Conservation (phyloP, 2,113 vertebrate genomes). For the Mixornis gularis region DNA sequence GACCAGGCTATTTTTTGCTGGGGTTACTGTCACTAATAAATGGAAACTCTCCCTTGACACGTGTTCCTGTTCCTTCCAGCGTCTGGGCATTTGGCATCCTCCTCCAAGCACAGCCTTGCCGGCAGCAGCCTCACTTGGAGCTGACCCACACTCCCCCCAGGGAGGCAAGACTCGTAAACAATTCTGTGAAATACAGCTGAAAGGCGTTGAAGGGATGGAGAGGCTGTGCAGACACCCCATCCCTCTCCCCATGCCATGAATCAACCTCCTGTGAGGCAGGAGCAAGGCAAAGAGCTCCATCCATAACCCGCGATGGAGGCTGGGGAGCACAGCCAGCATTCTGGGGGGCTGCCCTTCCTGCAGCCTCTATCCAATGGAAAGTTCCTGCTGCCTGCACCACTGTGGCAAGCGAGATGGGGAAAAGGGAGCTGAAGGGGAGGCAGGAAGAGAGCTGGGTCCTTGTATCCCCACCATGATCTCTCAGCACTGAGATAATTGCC, state of each 20-base stretch:
- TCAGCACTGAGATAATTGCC: slow-evolving; percentile 44
- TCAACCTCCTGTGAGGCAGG: background rate
- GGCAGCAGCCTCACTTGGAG: background rate
- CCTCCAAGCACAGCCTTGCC: rapidly evolving
- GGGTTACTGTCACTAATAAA: slow-evolving; percentile 37
- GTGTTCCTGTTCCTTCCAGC: background rate
- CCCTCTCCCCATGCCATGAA: background rate
- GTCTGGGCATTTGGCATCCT: background rate
- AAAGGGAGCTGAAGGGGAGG: background rate
- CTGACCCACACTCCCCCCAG: background rate
- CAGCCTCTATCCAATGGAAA: rapidly evolving
- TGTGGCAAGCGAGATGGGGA: rapidly evolving
- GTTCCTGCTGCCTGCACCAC: background rate
- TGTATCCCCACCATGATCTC: background rate
- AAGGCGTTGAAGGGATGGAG: background rate
- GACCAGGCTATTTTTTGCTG: slow-evolving; percentile 12
- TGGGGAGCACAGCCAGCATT: background rate
- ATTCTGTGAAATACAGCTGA: background rate
- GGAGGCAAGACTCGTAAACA: background rate
- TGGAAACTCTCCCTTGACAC: slow-evolving; percentile 5
- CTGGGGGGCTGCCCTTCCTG: background rate
- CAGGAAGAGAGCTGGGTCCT: background rate
- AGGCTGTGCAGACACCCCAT: background rate
- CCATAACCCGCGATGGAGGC: background rate
- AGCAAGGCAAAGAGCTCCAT: background rate